phyloP scores from a whole-genome alignment of 2,888 invertebrate species.

The Elegia similella region DNA sequence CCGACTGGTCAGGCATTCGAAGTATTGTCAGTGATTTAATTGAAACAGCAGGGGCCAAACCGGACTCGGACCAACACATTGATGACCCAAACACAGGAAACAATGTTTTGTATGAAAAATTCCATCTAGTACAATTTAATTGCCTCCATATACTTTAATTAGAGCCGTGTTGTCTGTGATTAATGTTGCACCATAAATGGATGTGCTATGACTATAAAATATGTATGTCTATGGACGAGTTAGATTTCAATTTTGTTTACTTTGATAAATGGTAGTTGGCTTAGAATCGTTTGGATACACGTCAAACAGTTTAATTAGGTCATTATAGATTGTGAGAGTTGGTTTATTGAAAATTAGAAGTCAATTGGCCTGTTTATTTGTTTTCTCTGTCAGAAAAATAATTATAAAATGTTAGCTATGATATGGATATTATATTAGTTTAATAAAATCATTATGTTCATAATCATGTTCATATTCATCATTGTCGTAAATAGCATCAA shows the following conservation, averaged over 20 bases:
- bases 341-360: background rate
- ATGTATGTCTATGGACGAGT: constrained; percentile 26
- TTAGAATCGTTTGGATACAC: background rate
- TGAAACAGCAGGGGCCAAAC: constrained; percentile 76
- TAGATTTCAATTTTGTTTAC: constrained; percentile 25
- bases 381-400: background rate
- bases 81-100: constrained; percentile 56
- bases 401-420: too few relatives aligned
- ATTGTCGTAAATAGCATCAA: too few relatives aligned
- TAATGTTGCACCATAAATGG: constrained; percentile 61
- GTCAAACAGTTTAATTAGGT: constrained; percentile 4
- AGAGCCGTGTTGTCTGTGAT: constrained; percentile 58
- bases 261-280: constrained; percentile 23
- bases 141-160: constrained; percentile 73
- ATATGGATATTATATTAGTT: too few relatives aligned
- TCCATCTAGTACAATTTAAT: constrained; percentile 68
- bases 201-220: constrained; percentile 49
- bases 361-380: background rate
- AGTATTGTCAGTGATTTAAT: constrained; percentile 80
- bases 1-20: constrained; percentile 67
- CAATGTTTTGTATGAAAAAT: constrained; percentile 75
- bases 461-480: too few relatives aligned
- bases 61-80: constrained; percentile 47
- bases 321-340: background rate
- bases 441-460: too few relatives aligned